phyloP scores from a whole-genome alignment of 1,140 invertebrate species.

The Platyura marginata region DNA sequence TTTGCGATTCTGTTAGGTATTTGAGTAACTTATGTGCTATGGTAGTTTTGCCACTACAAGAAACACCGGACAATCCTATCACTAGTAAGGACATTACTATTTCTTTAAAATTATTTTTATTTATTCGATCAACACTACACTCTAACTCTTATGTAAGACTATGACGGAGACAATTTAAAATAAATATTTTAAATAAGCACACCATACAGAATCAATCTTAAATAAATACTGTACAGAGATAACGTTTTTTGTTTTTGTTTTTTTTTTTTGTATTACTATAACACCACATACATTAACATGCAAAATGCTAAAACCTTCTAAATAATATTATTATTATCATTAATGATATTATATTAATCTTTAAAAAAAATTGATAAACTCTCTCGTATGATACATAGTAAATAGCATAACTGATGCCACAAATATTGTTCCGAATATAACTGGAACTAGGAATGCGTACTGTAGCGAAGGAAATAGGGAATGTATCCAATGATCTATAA shows the following conservation, averaged over 20 bases:
- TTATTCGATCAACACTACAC: slow-evolving; percentile 5
- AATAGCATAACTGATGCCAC: slow-evolving; percentile 42
- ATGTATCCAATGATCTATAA: slow-evolving; percentile 33
- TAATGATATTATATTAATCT: background rate
- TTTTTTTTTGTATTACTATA: slow-evolving; percentile 16
- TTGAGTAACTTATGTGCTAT: slow-evolving; percentile 36
- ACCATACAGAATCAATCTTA: background rate
- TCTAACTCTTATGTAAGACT: slow-evolving; percentile 1
- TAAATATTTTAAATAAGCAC: too few species aligned
- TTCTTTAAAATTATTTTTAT: slow-evolving; percentile 4
- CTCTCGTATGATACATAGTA: slow-evolving; percentile 38
- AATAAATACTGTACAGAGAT: background rate
- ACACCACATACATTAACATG: background rate
- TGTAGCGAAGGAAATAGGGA: slow-evolving; percentile 37
- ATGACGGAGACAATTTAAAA: slow-evolving; percentile 3
- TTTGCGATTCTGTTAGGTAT: slow-evolving; percentile 20
- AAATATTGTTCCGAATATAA: slow-evolving; percentile 37
- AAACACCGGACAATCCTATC: slow-evolving; percentile 56
- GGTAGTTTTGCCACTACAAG: slow-evolving; percentile 65
- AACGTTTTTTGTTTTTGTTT: slow-evolving; percentile 1
- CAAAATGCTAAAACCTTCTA: background rate
- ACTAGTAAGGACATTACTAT: slow-evolving; percentile 37
- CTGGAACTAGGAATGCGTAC: slow-evolving; percentile 37
- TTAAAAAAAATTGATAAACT: slow-evolving; percentile 1
- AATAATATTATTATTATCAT: background rate